Evolutionary conservation across 2,113 vertebrate genomes (phyloP).

Genomic region (Cyanistes caeruleus): DNA sequence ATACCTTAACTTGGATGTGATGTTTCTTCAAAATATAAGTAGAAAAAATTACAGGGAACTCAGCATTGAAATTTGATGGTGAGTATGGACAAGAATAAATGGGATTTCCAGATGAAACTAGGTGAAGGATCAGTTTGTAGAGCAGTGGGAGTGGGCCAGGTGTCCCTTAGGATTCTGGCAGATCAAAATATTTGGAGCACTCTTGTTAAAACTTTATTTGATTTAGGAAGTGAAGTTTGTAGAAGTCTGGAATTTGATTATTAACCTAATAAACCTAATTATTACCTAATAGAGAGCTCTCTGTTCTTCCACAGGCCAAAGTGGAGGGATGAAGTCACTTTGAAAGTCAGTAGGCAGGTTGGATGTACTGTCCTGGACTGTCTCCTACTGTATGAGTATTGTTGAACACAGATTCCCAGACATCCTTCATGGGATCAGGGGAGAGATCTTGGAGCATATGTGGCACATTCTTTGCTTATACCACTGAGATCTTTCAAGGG

Average conservation of each 20-base stretch:
- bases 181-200: not conserved
- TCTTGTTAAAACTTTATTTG: not conserved
- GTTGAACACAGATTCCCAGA: not conserved
- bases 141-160: not conserved
- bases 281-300: not conserved
- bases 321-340: not conserved
- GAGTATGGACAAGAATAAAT: not conserved
- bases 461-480: not conserved
- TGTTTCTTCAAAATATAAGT: not conserved
- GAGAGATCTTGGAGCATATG: not conserved
- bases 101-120: not conserved
- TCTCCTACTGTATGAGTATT: not conserved
- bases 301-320: not conserved
- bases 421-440: rapidly evolving
- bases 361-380: not conserved
- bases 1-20: not conserved
- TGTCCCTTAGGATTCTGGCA: not conserved
- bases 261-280: no score
- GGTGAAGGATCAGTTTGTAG: not conserved
- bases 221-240: not conserved
- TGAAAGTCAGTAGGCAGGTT: not conserved
- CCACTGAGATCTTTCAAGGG: not conserved
- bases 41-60: not conserved
- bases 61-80: not conserved
- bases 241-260: not conserved